Conservation (phyloP, 2,113 vertebrate species). For the Rhinichthys klamathensis region DNA sequence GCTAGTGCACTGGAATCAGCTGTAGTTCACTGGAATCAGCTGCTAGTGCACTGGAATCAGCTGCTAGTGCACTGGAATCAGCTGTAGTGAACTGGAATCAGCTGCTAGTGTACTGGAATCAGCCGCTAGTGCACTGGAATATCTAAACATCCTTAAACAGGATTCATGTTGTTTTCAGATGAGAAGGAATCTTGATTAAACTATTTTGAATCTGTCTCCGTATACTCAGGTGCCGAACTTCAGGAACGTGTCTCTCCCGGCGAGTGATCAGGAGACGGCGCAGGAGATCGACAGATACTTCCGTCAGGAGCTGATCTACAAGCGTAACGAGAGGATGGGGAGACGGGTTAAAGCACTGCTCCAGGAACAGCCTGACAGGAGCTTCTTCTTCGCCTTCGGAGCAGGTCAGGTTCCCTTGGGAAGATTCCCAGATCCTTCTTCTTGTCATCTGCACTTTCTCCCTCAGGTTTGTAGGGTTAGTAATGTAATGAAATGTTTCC, state of each 20-base stretch:
- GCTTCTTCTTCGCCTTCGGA: conserved; percentile 92
- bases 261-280: conserved; percentile 81
- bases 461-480: background rate
- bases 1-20: too few species aligned
- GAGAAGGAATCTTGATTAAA: too few species aligned
- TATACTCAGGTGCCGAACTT: conserved; percentile 83
- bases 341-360: conserved; percentile 80
- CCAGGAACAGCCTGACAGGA: conserved; percentile 84
- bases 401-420: conserved; percentile 76
- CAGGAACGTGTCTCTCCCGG: conserved; percentile 82
- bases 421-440: background rate
- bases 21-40: too few species aligned
- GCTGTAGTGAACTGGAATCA: too few species aligned
- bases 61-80: too few species aligned
- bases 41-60: too few species aligned
- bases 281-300: conserved; percentile 91
- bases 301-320: conserved; percentile 87
- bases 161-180: too few species aligned
- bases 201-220: too few species aligned
- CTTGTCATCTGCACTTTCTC: background rate
- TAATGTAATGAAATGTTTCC: background rate
- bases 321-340: conserved; percentile 86
- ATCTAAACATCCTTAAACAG: too few species aligned
- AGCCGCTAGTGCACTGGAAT: too few species aligned
- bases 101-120: too few species aligned